These are phyloP conservation scores for Chrysomela aeneicollis DNA, from an alignment of 2,888 invertebrate species.

Conservation along the genomic window DNA sequence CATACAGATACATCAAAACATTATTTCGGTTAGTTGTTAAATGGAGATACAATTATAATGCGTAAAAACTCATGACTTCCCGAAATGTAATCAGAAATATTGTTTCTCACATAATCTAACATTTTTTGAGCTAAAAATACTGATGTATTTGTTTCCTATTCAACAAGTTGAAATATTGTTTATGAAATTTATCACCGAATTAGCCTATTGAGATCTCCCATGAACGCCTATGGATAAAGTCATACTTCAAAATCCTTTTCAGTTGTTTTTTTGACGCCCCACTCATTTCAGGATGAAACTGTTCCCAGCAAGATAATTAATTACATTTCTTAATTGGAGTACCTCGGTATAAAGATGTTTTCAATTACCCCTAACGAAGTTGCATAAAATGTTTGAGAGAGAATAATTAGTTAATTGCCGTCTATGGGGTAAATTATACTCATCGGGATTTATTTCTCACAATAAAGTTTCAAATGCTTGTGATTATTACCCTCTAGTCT, in stretches of 20 bases:
- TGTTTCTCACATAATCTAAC: no score
- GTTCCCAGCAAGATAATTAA: slow-evolving; percentile 48
- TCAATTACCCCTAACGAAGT: slow-evolving; percentile 47
- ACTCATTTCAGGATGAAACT: slow-evolving; percentile 13
- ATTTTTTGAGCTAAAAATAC: no score
- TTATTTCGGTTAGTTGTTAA: no score
- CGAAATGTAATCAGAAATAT: no score
- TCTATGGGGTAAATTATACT: slow-evolving; percentile 42
- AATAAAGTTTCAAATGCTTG: not conserved
- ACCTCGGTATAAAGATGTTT: slow-evolving; percentile 48
- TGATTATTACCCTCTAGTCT: not conserved
- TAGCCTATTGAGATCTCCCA: no score
- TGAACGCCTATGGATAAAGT: slow-evolving; percentile 1
- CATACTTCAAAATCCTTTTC: not conserved
- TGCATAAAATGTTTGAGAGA: slow-evolving; percentile 54
- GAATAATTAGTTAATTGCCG: slow-evolving; percentile 53
- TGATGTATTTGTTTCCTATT: no score
- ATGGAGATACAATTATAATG: no score
- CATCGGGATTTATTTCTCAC: slow-evolving; percentile 27
- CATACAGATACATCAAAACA: no score
- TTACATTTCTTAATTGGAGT: slow-evolving; percentile 54
- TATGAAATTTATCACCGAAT: no score
- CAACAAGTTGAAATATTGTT: no score
- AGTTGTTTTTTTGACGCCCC: slow-evolving; percentile 31
- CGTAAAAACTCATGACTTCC: no score